phyloP scores from a whole-genome alignment of 2,113 vertebrate species.

The Oenanthe melanoleuca region DNA sequence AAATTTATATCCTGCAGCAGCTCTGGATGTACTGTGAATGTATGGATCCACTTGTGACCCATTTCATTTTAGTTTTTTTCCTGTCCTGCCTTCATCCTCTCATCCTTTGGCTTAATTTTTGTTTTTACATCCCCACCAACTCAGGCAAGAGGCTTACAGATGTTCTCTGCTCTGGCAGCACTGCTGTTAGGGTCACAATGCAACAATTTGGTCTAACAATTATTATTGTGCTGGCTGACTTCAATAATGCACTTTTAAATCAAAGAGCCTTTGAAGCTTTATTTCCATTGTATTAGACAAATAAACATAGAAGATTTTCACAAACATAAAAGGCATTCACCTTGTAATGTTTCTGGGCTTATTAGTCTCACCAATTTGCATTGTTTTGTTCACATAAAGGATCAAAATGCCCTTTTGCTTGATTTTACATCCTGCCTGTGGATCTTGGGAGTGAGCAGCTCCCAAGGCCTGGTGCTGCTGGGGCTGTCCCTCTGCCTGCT shows the following conservation, averaged over 20 bases:
- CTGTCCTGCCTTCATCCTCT: background rate
- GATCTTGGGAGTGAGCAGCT: background rate
- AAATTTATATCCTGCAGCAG: background rate
- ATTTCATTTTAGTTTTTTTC: background rate
- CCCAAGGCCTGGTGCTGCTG: background rate
- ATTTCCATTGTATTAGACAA: conserved; percentile 54
- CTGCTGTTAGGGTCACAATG: background rate
- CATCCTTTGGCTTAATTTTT: background rate
- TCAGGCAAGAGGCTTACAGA: background rate
- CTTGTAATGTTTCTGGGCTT: conserved; percentile 51
- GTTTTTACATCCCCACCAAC: background rate
- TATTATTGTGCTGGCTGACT: background rate
- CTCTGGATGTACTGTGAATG: background rate
- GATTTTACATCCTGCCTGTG: background rate
- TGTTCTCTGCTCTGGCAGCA: background rate
- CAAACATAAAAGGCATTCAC: conserved; percentile 49
- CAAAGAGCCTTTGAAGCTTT: conserved; percentile 55
- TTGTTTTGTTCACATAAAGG: conserved; percentile 68
- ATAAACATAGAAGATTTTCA: conserved; percentile 49
- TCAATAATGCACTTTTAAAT: conserved; percentile 36
- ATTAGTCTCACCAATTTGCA: conserved; percentile 55
- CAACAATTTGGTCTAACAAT: conserved; percentile 27
- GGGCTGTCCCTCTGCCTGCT: background rate
- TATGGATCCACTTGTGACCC: background rate
- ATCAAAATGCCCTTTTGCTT: conserved; percentile 61